Evolutionary conservation across 2,113 vertebrate species (phyloP).

Genomic region (Vidua macroura): DNA sequence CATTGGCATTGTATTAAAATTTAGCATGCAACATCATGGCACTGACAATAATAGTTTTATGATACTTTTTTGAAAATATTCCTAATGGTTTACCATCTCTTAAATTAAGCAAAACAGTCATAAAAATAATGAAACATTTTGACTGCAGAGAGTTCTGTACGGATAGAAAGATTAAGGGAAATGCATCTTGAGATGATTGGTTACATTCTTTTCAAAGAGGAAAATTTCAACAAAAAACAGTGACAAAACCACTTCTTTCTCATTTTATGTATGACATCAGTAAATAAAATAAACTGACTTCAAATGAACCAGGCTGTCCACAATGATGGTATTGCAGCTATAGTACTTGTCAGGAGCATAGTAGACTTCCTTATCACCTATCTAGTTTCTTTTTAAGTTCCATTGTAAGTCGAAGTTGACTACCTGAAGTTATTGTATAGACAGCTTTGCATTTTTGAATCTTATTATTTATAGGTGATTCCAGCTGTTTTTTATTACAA

Average conservation of each 20-base stretch:
- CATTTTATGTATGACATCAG: not conserved
- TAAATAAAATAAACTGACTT: not conserved
- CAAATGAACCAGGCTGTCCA: not conserved
- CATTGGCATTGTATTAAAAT: not conserved
- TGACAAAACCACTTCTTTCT: constrained; percentile 16
- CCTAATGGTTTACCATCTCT: not conserved
- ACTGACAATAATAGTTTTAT: not conserved
- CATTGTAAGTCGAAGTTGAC: not conserved
- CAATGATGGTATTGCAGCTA: not conserved
- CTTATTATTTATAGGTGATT: constrained; percentile 27
- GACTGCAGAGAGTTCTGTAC: not conserved
- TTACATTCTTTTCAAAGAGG: not conserved
- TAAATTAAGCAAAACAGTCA: not conserved
- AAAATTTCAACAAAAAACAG: not conserved
- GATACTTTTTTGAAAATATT: not conserved
- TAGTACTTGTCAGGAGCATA: not conserved
- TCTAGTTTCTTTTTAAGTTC: not conserved
- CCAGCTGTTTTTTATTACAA: not conserved
- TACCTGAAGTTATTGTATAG: not conserved
- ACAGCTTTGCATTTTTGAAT: not conserved
- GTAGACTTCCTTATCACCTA: not conserved
- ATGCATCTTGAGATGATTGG: not conserved
- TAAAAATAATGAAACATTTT: not conserved
- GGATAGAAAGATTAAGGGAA: not conserved
- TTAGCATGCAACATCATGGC: not conserved